A percentile compares a stretch with the other conserved stretches of the same genome.
Evolutionary conservation across 2,797 vertebrate genomes (phyloP).

Genomic region (Propithecus deckenii): DNA sequence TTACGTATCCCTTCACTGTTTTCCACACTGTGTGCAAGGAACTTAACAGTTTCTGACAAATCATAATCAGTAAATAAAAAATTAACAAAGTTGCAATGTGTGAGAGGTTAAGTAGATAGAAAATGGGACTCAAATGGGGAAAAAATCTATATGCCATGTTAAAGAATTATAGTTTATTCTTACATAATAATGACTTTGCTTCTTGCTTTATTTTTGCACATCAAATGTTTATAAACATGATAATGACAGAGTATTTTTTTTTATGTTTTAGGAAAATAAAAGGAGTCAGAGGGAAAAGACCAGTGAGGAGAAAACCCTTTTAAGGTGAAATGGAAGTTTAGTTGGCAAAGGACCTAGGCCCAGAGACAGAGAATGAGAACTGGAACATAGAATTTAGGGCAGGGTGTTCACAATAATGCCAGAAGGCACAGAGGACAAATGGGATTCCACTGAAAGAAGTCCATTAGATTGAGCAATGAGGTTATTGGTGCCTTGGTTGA

Average conservation of each 20-base stretch:
- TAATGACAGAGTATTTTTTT: too few relatives aligned
- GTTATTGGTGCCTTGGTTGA: too few relatives aligned
- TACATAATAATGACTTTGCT: background rate
- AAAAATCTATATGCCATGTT: too few relatives aligned
- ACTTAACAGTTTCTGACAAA: background rate
- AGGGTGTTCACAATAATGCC: rapidly evolving
- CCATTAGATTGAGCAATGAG: background rate
- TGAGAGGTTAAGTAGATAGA: background rate
- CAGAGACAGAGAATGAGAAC: background rate
- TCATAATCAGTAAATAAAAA: background rate
- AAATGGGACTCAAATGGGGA: background rate
- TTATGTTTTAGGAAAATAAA: background rate
- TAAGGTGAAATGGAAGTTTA: background rate
- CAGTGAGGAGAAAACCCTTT: background rate
- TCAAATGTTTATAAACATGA: background rate
- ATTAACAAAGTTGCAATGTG: background rate
- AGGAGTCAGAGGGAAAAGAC: background rate
- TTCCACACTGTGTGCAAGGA: background rate
- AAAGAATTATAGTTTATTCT: background rate
- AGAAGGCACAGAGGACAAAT: background rate
- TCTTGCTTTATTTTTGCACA: background rate
- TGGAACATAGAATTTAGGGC: background rate
- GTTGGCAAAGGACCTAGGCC: background rate
- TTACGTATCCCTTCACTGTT: background rate
- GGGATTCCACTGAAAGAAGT: rapidly evolving